Evolutionary conservation across 2,113 vertebrate genomes (phyloP), one percentile per base, ranked within the genome.

Genomic region (Scartelaos histophorus): DNA sequence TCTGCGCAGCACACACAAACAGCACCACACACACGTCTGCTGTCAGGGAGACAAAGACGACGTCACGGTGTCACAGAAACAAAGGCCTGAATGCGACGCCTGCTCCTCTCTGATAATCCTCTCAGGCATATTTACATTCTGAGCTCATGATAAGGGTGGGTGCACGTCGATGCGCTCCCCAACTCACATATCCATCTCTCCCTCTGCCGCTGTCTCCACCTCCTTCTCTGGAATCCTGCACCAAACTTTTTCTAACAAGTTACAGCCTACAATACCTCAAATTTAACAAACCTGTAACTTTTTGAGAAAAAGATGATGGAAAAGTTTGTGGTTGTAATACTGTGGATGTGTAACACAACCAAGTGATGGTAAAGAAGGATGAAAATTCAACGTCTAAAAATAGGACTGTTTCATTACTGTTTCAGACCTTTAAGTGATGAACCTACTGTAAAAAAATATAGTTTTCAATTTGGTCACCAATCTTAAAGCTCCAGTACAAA

Each of bases 61-160:
- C 86, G 79, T 90, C 86, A 89, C 70, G 49, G 81, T 92, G 92
- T 92, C 92, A 89, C 87, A 45, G 87, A 91, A 90, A 93, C 92
- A 92, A 92, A 93, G 90, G 82, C 83, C 81, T 79, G 73, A 86
- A 91, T 90, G 82, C 80, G 65, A 53, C 51, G 88, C 89, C 88
- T 90, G 91, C 87, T 89, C 89, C 90, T 91, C 88, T 78, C 66
- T 84, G 90, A 90, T 93, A 93, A 94, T 92, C 87, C 87, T 87
- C 88, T 85, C 86, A 84, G 80, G 71, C 88, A 85, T 89, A 92
- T 93, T 91, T 88, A 90, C 85, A 88, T 87, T 85, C 72, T 84
- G 76, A 83, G 79, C 69, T 91, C 87, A 86, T 73, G 82, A 90
- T 66, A 72, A 11, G 75, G 74, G 73, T 87, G 79, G 56, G 51